Percentiles rank a stretch among this genome's conserved stretches.
Conservation (phyloP, 2,797 vertebrate species). For the Sebastes alutus region DNA sequence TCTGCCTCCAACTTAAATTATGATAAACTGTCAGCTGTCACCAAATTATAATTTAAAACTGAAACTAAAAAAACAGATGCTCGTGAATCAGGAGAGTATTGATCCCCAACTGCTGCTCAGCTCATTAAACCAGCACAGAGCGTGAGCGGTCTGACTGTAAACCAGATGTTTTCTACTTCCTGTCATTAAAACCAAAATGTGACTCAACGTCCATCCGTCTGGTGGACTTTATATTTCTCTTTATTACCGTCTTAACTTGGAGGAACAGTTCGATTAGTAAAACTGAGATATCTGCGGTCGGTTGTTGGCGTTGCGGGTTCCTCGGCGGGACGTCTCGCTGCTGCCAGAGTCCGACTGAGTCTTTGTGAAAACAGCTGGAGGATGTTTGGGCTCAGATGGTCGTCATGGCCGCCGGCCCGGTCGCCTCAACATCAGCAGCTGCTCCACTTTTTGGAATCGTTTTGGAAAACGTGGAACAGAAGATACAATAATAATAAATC, state of each 20-base stretch:
- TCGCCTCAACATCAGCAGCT: constrained; percentile 3
- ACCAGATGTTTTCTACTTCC: not conserved
- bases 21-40: not conserved
- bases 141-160: not conserved
- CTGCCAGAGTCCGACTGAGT: constrained; percentile 25
- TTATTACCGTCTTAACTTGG: not conserved
- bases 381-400: constrained; percentile 31
- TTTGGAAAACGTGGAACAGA: not conserved
- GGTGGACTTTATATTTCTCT: not conserved
- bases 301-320: not conserved
- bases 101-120: not conserved
- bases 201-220: not conserved
- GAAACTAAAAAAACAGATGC: not conserved
- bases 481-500: not conserved
- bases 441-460: not conserved
- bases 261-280: too few species aligned
- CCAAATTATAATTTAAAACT: not conserved
- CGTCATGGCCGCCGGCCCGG: constrained; percentile 5
- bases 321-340: not conserved
- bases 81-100: not conserved
- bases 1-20: not conserved
- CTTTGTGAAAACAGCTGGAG: constrained; percentile 55
- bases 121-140: not conserved
- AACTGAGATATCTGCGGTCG: not conserved
- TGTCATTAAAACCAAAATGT: not conserved